Conservation (phyloP, 1,140 invertebrate genomes). For the Drosophila dunni region DNA sequence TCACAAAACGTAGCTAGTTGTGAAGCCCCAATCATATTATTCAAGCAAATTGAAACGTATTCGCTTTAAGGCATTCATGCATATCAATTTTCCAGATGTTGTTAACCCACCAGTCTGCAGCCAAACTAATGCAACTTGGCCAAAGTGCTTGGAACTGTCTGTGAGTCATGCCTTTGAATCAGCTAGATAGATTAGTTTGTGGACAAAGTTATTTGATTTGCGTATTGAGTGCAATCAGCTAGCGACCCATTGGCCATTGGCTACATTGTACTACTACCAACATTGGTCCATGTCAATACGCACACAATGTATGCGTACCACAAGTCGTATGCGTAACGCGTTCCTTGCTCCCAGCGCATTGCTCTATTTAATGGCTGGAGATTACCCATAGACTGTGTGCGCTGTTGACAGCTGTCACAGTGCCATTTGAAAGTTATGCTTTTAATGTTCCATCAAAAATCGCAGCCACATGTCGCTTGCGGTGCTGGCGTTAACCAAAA, state of each 20-base stretch:
- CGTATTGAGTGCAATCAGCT: neutral
- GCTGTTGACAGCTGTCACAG: conserved; percentile 64
- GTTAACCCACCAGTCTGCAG: neutral
- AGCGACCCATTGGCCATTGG: neutral
- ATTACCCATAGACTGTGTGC: conserved; percentile 20
- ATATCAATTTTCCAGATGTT: conserved; percentile 19
- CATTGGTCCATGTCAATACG: conserved; percentile 15
- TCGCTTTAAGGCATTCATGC: conserved; percentile 19
- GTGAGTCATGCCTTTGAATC: conserved; percentile 33
- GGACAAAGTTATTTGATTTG: conserved; percentile 16
- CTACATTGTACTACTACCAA: conserved; percentile 14
- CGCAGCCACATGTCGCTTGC: conserved; percentile 62
- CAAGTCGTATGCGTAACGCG: conserved; percentile 70
- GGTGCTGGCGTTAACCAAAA: conserved; percentile 9
- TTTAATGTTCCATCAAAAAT: conserved; percentile 78
- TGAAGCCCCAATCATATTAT: neutral
- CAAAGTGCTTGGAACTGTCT: conserved; percentile 4
- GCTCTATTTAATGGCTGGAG: conserved; percentile 54
- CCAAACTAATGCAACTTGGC: conserved; percentile 17
- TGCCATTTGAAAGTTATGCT: conserved; percentile 64
- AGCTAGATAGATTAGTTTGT: conserved; percentile 26
- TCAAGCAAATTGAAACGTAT: conserved; percentile 7
- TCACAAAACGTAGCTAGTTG: neutral
- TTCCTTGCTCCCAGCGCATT: conserved; percentile 33
- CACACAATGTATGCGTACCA: conserved; percentile 23